A percentile compares a stretch with the other conserved stretches of the same genome.
Conservation (phyloP, 2,888 invertebrate species). For the Drosophila antonietae region DNA sequence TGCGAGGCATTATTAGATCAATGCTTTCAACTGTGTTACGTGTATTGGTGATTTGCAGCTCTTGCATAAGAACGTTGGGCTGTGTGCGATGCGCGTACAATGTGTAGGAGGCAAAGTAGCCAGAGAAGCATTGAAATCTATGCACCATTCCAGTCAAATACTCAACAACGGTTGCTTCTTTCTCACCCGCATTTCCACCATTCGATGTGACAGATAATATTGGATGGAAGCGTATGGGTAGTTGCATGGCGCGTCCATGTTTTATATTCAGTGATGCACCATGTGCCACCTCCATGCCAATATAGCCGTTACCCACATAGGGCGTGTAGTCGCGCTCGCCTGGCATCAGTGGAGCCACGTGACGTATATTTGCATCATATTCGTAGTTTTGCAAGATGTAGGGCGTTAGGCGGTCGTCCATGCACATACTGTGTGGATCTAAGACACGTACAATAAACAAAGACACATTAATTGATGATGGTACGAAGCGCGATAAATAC, state of each 20-base stretch:
- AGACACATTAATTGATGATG: constrained; percentile 4
- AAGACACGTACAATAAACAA: constrained; percentile 11
- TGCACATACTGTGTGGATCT: constrained; percentile 87
- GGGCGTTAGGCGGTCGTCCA: constrained; percentile 88
- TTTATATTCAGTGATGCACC: constrained; percentile 89
- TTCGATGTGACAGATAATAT: constrained; percentile 86
- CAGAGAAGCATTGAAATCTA: constrained; percentile 89
- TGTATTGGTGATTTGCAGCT: constrained; percentile 91
- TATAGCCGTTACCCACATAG: constrained; percentile 90
- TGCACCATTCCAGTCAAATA: constrained; percentile 88
- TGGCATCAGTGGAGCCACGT: constrained; percentile 85
- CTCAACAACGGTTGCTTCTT: constrained; percentile 89
- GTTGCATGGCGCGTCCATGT: constrained; percentile 88
- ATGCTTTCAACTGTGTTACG: constrained; percentile 87
- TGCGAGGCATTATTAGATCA: constrained; percentile 87
- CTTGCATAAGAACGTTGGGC: constrained; percentile 92
- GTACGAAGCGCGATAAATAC: not conserved
- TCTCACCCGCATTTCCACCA: constrained; percentile 80
- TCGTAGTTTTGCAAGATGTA: constrained; percentile 87
- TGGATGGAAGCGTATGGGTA: constrained; percentile 89
- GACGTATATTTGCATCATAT: constrained; percentile 89
- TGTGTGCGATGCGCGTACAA: constrained; percentile 93
- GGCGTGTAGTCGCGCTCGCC: constrained; percentile 88
- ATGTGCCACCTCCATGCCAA: constrained; percentile 88
- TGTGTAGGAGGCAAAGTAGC: constrained; percentile 87